Conservation (phyloP, 1,140 invertebrate genomes). For the Cepaea nemoralis region DNA sequence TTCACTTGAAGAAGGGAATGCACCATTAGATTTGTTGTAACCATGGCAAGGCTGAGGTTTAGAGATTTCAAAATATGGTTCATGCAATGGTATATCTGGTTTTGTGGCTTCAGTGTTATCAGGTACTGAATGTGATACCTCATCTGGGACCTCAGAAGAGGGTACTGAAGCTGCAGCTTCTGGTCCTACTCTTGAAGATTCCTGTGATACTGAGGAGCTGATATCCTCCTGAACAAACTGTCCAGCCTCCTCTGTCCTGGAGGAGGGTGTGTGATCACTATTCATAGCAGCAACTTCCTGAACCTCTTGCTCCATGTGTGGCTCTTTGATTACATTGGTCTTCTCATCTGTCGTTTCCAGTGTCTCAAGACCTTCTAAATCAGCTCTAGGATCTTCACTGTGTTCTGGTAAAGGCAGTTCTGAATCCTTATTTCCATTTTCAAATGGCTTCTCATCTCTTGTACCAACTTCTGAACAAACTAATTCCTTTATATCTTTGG, state of each 20-base stretch:
- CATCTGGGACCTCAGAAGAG: background rate
- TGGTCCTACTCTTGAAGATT: background rate
- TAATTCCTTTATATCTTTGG: background rate
- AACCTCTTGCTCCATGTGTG: background rate
- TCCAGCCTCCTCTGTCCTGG: background rate
- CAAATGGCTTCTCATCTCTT: conserved; percentile 7
- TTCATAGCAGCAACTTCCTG: background rate
- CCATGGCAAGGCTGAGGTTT: conserved; percentile 36
- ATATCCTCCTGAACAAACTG: background rate
- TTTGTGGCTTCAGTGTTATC: background rate
- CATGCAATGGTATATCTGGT: background rate
- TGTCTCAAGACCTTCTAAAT: background rate
- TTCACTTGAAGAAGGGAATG: background rate
- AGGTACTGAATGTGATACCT: background rate
- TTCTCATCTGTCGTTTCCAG: background rate
- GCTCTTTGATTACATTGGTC: background rate
- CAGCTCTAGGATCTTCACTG: background rate
- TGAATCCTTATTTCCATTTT: background rate
- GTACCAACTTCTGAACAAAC: background rate
- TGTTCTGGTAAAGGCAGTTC: background rate
- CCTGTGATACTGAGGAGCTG: background rate
- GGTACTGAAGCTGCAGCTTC: background rate
- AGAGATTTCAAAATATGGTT: conserved; percentile 38
- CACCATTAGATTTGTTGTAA: background rate
- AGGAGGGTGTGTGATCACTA: conserved; percentile 14